Evolutionary conservation across 2,113 vertebrate species (phyloP).

Genomic region (Rana temporaria): DNA sequence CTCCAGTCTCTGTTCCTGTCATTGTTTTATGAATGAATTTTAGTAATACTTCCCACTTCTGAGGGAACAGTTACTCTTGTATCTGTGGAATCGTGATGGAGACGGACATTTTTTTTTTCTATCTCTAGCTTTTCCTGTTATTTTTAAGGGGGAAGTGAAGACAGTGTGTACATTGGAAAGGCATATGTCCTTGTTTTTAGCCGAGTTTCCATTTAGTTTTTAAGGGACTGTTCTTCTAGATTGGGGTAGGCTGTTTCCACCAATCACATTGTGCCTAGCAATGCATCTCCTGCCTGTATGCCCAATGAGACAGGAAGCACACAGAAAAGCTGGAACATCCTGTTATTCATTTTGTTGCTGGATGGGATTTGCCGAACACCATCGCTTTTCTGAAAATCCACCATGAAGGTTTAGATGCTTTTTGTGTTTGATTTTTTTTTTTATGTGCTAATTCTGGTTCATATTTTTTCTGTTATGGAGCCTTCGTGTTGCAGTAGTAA

Average conservation of each 20-base stretch:
- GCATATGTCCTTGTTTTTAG: neutral
- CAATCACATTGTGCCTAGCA: neutral
- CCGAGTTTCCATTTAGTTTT: neutral
- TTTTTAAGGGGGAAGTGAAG: neutral
- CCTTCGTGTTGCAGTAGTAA: too few species aligned
- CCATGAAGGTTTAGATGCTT: constrained; percentile 76
- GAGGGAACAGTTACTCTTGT: neutral
- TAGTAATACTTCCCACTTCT: neutral
- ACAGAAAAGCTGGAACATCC: constrained; percentile 60
- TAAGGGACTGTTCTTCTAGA: neutral
- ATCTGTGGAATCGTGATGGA: neutral
- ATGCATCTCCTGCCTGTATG: neutral
- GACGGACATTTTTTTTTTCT: neutral
- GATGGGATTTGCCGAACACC: constrained; percentile 56
- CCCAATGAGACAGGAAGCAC: constrained; percentile 66
- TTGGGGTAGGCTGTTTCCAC: neutral
- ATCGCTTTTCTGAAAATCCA: constrained; percentile 57
- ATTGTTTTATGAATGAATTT: neutral
- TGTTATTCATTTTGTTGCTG: constrained; percentile 67
- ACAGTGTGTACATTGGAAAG: neutral
- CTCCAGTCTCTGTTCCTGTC: neutral
- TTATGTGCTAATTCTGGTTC: too few species aligned
- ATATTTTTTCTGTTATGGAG: too few species aligned
- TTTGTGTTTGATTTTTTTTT: neutral
- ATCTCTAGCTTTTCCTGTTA: too few species aligned